These are phyloP conservation scores for Drosophila repletoides DNA, from an alignment of 1,140 invertebrate species.

Conservation along the genomic window DNA sequence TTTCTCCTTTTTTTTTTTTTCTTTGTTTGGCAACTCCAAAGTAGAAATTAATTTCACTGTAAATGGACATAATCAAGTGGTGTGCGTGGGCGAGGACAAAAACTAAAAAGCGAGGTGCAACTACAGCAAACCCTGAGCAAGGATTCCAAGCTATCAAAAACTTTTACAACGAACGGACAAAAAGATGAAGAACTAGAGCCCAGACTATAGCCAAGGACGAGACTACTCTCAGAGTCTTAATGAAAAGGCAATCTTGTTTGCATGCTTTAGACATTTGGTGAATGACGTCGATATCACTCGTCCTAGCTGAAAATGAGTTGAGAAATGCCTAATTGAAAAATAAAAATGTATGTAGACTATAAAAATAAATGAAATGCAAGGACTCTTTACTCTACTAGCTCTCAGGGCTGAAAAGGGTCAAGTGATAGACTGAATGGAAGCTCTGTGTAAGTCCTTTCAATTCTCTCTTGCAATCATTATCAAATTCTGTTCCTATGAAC, in stretches of 20 bases:
- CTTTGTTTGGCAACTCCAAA: constrained; percentile 47
- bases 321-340: constrained; percentile 66
- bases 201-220: constrained; percentile 31
- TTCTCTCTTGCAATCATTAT: no score
- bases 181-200: constrained; percentile 58
- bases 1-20: constrained; percentile 20
- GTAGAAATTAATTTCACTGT: constrained; percentile 78
- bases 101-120: constrained; percentile 45
- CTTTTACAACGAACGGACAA: constrained; percentile 26
- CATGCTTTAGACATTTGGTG: constrained; percentile 31
- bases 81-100: constrained; percentile 43
- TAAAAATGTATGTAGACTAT: constrained; percentile 38
- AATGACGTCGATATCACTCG: constrained; percentile 6
- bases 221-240: no score
- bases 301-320: constrained; percentile 36
- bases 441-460: no score
- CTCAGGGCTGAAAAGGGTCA: not conserved
- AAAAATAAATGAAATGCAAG: constrained; percentile 31
- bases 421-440: not conserved
- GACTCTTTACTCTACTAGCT: not conserved
- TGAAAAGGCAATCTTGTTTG: constrained; percentile 65
- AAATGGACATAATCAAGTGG: constrained; percentile 78
- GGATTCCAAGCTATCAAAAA: constrained; percentile 17
- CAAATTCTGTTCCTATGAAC: no score
- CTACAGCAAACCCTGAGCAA: no score